Conservation (phyloP, 2,113 vertebrate genomes). For the Shinisaurus crocodilurus region DNA sequence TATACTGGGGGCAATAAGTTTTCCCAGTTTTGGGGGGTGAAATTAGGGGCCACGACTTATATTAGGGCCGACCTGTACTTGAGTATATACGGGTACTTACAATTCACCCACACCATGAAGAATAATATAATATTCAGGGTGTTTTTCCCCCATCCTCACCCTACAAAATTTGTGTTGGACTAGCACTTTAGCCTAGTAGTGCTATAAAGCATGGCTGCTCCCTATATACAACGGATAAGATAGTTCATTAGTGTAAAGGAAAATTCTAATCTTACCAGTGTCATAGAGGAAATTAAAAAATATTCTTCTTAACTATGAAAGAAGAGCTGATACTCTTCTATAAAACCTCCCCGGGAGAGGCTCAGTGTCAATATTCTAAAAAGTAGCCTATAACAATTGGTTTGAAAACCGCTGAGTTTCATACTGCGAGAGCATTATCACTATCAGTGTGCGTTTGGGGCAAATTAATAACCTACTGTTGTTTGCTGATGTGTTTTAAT, state of each 20-base stretch:
- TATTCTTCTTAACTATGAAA: conserved; percentile 27
- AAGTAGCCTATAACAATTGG: neutral
- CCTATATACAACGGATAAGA: conserved; percentile 12
- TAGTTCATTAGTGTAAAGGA: neutral
- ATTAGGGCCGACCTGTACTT: too few relatives aligned
- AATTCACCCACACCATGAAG: neutral
- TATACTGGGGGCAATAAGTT: too few relatives aligned
- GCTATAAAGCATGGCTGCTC: neutral
- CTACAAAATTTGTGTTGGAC: neutral
- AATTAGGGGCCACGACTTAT: too few relatives aligned
- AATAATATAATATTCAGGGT: neutral
- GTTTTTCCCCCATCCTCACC: neutral
- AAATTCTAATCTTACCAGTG: conserved; percentile 27
- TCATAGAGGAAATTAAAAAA: conserved; percentile 30
- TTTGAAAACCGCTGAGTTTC: neutral
- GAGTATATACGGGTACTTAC: neutral
- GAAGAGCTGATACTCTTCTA: conserved; percentile 23
- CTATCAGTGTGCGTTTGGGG: neutral
- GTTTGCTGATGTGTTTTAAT: conserved; percentile 46
- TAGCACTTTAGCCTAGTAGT: neutral
- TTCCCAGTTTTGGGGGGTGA: too few relatives aligned
- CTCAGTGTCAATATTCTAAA: conserved; percentile 18
- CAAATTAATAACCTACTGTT: conserved; percentile 41
- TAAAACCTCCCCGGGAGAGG: conserved; percentile 1
- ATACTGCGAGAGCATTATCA: neutral